Conservation (phyloP, 1,140 invertebrate species). For the Portunus trituberculatus region DNA sequence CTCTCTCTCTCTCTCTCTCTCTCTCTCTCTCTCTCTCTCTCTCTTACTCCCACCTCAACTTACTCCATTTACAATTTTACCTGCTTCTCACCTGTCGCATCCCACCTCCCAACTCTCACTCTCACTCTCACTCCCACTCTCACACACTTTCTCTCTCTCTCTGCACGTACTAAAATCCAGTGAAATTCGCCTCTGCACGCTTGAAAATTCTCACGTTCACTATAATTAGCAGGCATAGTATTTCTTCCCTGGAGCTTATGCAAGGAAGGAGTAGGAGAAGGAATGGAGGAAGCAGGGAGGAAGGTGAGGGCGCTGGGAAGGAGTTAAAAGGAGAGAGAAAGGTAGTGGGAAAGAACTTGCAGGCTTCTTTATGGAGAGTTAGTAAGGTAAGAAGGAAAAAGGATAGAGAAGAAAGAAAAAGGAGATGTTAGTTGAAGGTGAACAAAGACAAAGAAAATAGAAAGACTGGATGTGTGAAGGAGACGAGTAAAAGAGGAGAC, state of each 20-base stretch:
- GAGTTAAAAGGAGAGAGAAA: constrained; percentile 12
- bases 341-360: background rate
- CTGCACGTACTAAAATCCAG: background rate
- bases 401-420: too few species aligned
- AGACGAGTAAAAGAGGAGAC: too few species aligned
- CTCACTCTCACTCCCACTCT: constrained; percentile 34
- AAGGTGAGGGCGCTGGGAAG: background rate
- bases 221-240: background rate
- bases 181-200: background rate
- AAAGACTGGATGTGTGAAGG: too few species aligned
- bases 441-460: too few species aligned
- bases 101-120: background rate
- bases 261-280: background rate
- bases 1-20: too few species aligned
- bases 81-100: too few species aligned
- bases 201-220: background rate
- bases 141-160: constrained; percentile 35
- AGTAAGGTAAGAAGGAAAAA: too few species aligned
- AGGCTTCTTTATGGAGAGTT: too few species aligned
- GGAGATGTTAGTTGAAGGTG: too few species aligned
- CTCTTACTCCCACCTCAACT: background rate
- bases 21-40: background rate
- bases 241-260: background rate
- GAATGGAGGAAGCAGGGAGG: background rate
- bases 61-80: too few species aligned